These are phyloP conservation scores for Chirona hameri DNA, from an alignment of 2,888 invertebrate species.

Conservation along the genomic window DNA sequence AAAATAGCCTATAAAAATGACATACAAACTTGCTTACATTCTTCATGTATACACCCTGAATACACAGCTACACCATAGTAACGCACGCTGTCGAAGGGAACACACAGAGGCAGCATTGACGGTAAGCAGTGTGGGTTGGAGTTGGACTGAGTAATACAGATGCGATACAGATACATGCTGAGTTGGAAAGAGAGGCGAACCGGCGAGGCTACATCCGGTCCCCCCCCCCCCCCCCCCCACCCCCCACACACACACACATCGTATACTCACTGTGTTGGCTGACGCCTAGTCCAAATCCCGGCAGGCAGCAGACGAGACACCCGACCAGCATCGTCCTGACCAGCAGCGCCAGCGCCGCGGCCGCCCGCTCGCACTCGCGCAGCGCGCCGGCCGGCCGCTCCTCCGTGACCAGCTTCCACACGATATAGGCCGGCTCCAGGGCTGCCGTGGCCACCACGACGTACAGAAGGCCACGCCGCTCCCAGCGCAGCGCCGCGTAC, in stretches of 20 bases:
- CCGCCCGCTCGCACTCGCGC: neutral
- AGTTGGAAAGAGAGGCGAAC: no score
- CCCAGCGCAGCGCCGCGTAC: conserved; percentile 12
- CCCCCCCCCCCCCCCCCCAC: no score
- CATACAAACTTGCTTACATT: no score
- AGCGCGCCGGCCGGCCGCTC: neutral
- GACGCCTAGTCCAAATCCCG: neutral
- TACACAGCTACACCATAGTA: no score
- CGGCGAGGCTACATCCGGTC: no score
- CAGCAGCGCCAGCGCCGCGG: neutral
- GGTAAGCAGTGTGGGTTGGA: no score
- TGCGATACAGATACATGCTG: no score
- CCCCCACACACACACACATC: neutral
- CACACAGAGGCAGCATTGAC: no score
- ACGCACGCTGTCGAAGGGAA: no score
- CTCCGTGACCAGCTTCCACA: neutral
- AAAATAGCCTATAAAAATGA: no score
- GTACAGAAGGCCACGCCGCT: neutral
- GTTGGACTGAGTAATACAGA: no score
- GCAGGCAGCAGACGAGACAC: neutral
- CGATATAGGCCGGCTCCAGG: conserved; percentile 2
- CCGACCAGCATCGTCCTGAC: neutral
- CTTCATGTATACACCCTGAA: no score
- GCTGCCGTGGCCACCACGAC: neutral
- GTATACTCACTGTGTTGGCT: neutral